Evolutionary conservation across 2,797 vertebrate species (phyloP).

Genomic region (Chrysocyon brachyurus): DNA sequence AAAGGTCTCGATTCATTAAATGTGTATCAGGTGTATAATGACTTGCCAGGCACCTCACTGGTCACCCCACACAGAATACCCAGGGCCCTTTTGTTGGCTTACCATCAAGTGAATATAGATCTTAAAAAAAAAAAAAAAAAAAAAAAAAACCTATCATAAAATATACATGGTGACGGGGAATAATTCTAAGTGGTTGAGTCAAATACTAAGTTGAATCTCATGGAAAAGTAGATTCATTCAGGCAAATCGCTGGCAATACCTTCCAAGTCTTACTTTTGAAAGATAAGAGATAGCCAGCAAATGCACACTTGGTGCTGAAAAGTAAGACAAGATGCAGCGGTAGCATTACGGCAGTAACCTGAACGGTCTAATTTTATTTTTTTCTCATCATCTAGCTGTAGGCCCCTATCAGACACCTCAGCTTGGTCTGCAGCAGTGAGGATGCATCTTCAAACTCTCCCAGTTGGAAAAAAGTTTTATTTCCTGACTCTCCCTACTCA

Average conservation of each 20-base stretch:
- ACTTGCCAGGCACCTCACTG: neutral
- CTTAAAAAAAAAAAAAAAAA: neutral
- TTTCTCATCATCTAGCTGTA: neutral
- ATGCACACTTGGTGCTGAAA: neutral
- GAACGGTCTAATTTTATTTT: neutral
- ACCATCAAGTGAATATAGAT: neutral
- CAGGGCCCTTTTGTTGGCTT: neutral
- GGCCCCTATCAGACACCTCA: neutral
- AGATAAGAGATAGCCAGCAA: neutral
- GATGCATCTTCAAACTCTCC: neutral
- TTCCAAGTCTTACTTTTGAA: neutral
- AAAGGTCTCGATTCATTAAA: neutral
- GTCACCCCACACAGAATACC: neutral
- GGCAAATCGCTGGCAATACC: neutral
- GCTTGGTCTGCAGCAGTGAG: neutral
- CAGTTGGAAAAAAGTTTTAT: constrained; percentile 72
- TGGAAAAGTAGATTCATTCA: neutral
- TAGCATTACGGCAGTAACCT: neutral
- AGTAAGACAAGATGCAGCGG: neutral
- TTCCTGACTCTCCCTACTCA: constrained; percentile 48
- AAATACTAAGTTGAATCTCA: neutral
- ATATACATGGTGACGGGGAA: neutral
- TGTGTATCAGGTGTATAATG: neutral
- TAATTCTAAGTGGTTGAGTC: neutral
- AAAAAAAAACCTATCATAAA: neutral